Evolutionary conservation across 2,797 vertebrate genomes (phyloP).

Genomic region (Mus spretus): DNA sequence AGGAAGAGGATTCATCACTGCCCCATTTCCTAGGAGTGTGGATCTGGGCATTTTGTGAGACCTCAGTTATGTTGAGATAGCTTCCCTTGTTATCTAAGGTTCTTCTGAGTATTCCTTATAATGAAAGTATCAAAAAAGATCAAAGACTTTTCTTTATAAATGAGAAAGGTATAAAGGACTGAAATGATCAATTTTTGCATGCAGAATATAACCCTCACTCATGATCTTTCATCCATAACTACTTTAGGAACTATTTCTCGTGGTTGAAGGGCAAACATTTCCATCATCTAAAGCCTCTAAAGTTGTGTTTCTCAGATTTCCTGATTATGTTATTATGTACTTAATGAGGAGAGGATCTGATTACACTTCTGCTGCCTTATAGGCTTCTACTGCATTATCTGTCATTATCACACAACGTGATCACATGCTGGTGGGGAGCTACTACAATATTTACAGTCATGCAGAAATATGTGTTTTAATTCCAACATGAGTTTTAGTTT

Average conservation of each 20-base stretch:
- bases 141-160: not conserved
- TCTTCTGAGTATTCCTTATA: not conserved
- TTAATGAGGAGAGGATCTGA: not conserved
- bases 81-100: not conserved
- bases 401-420: not conserved
- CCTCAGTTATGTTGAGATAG: not conserved
- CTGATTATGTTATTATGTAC: not conserved
- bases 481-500: not conserved
- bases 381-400: not conserved
- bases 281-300: not conserved
- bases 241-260: not conserved
- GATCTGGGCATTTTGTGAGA: not conserved
- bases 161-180: not conserved
- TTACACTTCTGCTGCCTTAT: not conserved
- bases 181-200: not conserved
- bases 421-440: not conserved
- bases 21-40: not conserved
- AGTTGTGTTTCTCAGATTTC: not conserved
- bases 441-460: not conserved
- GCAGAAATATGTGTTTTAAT: not conserved
- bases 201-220: not conserved
- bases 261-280: not conserved
- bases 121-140: not conserved
- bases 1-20: not conserved
- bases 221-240: not conserved